Evolutionary conservation across 2,113 vertebrate genomes (phyloP), one percentile per base, ranked within the genome.

Genomic region (Apeltes quadracus): DNA sequence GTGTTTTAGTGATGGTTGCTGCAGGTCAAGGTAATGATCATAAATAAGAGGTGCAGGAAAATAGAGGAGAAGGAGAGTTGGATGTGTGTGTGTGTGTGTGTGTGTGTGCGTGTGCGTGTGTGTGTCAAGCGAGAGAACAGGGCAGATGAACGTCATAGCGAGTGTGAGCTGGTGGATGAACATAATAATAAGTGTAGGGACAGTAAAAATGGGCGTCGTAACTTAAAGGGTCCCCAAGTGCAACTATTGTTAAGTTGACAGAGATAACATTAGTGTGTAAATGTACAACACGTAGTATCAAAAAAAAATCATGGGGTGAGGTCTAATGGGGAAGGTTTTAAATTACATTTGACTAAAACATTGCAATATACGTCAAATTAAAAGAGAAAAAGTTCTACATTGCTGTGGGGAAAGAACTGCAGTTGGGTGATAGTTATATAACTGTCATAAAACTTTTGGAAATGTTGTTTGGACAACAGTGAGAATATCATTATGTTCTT

Each of bases 1-100:
- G 79, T 75, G 82, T 81, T 86, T 87, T 69, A 85, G 69, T 88
- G 87, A 86, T 76, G 83, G 64, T 69, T 78, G 72, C 22, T 54
- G 79, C 73, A 81, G 90, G 90, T 90, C 90, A 91, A 88, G 84
- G 89, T 90, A 90, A 91, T 92, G 85, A 91, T 87, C 85, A 91
- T 91, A 91, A 91, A 90, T 90, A 90, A 84, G 71, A 71, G 55
- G 64, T 23, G 63, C 61, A 79, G 70, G 70, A 76, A 75, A 50
- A 44, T 25, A 56, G 72, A 41, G 56, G 68, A 54, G 61, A 25
- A 58, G 54, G n/a, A 61, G 46, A 13, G 29, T 20, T n/a, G 20
- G 18, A 1, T 27, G 46, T 11, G 25, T 43, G 23, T 32, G 46
- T 22, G 69, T 34, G 1, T 27, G 46, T 11, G 25, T 43, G 23